Percentiles rank a stretch among this genome's conserved stretches.
Conservation (phyloP, 2,113 vertebrate species). For the Neoarius graeffei region DNA sequence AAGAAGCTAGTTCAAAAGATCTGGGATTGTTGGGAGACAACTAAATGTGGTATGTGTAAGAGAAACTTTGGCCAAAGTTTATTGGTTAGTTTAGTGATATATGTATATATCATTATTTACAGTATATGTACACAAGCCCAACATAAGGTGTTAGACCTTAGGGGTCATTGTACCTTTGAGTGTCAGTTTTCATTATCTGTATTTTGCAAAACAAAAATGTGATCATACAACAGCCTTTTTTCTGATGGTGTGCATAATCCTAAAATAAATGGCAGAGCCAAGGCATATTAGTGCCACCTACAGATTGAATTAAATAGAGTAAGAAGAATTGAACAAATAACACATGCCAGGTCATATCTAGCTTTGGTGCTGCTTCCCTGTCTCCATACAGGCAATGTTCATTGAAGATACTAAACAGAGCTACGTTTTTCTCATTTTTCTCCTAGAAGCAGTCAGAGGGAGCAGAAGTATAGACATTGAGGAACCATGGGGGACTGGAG, state of each 20-base stretch:
- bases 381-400: background rate
- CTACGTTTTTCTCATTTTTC: slow-evolving; percentile 35
- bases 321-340: background rate
- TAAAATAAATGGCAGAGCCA: background rate
- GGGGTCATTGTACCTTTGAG: background rate
- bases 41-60: background rate
- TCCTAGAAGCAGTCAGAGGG: slow-evolving; percentile 55
- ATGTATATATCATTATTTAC: background rate
- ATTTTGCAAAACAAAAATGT: background rate
- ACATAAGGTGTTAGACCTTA: background rate
- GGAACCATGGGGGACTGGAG: slow-evolving; percentile 93
- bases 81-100: background rate
- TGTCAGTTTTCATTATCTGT: background rate
- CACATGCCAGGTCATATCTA: background rate
- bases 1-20: background rate
- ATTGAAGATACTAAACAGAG: background rate
- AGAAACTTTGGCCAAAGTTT: background rate
- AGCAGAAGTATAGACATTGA: slow-evolving; percentile 47
- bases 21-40: background rate
- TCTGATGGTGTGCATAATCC: background rate
- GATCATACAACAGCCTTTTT: background rate
- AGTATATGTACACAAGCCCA: background rate
- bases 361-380: background rate
- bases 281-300: slow-evolving; percentile 24
- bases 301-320: background rate